Percentiles rank a stretch among this genome's conserved stretches.
Evolutionary conservation across 2,113 vertebrate species (phyloP).

Genomic region (Sylvilagus bachmani): DNA sequence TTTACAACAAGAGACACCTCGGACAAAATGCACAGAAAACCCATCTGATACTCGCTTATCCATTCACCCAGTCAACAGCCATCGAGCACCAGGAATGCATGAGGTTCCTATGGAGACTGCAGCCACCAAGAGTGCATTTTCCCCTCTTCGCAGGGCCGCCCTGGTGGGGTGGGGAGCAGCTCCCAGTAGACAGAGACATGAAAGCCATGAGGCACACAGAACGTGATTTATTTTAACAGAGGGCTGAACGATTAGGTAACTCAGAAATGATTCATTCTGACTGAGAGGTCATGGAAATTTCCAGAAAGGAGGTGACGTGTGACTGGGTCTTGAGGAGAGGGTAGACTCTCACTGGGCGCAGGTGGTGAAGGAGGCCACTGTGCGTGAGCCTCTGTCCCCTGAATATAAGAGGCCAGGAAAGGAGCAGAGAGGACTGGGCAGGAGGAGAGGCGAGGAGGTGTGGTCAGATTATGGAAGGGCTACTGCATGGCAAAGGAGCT

Average conservation of each 20-base stretch:
- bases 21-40: conserved; percentile 46
- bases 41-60: conserved; percentile 59
- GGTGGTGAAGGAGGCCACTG: neutral
- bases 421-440: neutral
- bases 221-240: neutral
- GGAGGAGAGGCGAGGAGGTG: neutral
- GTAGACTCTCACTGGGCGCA: neutral
- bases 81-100: neutral
- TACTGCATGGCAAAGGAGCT: neutral
- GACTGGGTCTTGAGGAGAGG: neutral
- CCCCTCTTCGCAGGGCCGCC: neutral
- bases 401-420: neutral
- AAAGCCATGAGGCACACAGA: neutral
- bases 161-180: neutral
- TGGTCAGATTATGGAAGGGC: neutral
- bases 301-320: neutral
- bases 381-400: neutral
- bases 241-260: neutral
- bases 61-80: conserved; percentile 61
- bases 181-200: neutral
- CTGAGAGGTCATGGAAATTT: conserved; percentile 23
- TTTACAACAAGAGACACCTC: conserved; percentile 67
- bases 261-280: conserved; percentile 4
- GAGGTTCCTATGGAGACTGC: neutral
- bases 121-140: neutral